Base-by-base conservation (phyloP, 2,797 vertebrate genomes). In the Acropternis orthonyx region DNA sequence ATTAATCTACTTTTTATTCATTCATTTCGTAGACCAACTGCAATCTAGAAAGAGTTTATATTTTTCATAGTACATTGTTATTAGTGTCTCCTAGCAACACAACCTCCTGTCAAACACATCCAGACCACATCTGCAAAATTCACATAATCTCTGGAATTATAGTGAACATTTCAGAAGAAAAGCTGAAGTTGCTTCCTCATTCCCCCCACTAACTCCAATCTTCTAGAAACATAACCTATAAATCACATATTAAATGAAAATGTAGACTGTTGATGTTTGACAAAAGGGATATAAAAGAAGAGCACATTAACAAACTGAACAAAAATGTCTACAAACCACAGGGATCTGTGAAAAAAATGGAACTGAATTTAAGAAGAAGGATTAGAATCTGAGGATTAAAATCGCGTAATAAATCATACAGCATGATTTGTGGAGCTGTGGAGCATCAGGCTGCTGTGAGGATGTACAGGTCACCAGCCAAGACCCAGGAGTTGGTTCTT, bases 21-120 rank as follows among this genome's bases (percentile, higher is more conserved):
- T 88, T 54, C 44, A 80, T 75, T 86, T 96, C 17, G 44, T 77
- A 78, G 32, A 23, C 24, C 32, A 92, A 74, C 19, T 72, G 34
- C 54, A 78, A 77, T 80, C 92, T 90, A 1, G 83, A 85, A 92
- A 74, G 49, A 71, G 7, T 12, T 76, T 72, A 22, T 88, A 44
- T 79, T 89, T 92, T 89, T 83, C 34, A 46, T 46, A 14, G 21
- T 52, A 73, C 79, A 49, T 91, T 48, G 27, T 67, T 86, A 59
- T 59, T 88, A 93, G 16, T 56, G 65, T 95, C 72, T 89, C 79
- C 82, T 88, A 89, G 75, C 72, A 96, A 94, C 88, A 67, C 4
- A 80, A 15, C 2, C 4, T 88, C 68, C 32, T 93, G 48, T 79
- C 65, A 88, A 63, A 82, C 55, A 85, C 55, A 61, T 32, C 52